phyloP scores from a whole-genome alignment of 2,797 vertebrate genomes.

The Xenopus petersii region DNA sequence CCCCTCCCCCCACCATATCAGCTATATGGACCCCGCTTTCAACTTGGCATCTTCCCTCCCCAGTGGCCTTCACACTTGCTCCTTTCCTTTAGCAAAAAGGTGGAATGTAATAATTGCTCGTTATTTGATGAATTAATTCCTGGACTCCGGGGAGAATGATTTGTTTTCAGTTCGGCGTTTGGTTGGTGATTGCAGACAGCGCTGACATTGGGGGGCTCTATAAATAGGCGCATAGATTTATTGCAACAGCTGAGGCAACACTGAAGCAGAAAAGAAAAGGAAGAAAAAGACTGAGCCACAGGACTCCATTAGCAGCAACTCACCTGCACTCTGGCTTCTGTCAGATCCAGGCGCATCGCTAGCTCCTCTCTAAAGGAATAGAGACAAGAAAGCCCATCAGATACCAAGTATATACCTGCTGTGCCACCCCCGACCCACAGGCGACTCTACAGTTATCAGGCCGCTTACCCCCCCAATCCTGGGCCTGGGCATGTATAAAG shows the following conservation, averaged over 20 bases:
- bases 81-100: constrained; percentile 35
- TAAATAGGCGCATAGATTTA: constrained; percentile 40
- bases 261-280: neutral
- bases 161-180: constrained; percentile 47
- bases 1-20: neutral
- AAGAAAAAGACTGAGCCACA: neutral
- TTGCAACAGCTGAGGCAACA: constrained; percentile 10
- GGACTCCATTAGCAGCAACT: constrained; percentile 55
- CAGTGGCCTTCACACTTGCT: constrained; percentile 18
- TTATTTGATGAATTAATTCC: constrained; percentile 49
- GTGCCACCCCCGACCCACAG: neutral
- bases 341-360: constrained; percentile 95
- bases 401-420: neutral
- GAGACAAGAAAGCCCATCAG: neutral
- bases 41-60: too few species aligned
- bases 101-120: constrained; percentile 45
- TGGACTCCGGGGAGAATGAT: constrained; percentile 47
- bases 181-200: constrained; percentile 39
- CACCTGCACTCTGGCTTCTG: constrained; percentile 95
- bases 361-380: constrained; percentile 85
- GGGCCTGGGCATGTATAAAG: too few species aligned
- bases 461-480: too few species aligned
- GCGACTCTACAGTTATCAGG: too few species aligned
- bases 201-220: constrained; percentile 40
- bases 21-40: too few species aligned